Percentiles rank a stretch among this genome's conserved stretches.
Conservation (phyloP, 2,797 vertebrate genomes). For the Menidia menidia region DNA sequence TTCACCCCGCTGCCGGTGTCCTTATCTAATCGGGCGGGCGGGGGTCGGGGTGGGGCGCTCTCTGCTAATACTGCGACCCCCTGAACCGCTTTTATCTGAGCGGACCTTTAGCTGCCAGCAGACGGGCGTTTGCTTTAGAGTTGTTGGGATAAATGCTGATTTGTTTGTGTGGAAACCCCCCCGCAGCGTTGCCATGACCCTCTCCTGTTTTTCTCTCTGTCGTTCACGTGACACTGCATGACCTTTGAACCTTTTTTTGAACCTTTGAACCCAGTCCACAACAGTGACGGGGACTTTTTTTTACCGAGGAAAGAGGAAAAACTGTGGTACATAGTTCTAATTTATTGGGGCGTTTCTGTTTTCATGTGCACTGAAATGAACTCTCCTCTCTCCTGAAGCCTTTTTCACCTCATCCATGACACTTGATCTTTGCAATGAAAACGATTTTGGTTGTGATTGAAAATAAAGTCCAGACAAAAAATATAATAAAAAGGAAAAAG, state of each 20-base stretch:
- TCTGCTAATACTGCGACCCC: slow-evolving; percentile 16
- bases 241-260: slow-evolving; percentile 20
- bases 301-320: slow-evolving; percentile 41
- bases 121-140: too few relatives aligned
- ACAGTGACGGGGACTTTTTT: slow-evolving; percentile 16
- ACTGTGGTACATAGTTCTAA: slow-evolving; percentile 71
- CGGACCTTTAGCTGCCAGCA: slow-evolving; percentile 12
- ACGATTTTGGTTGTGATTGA: slow-evolving; percentile 56
- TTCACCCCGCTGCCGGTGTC: slow-evolving; percentile 22
- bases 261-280: neutral
- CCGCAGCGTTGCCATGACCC: slow-evolving; percentile 20
- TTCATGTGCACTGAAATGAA: slow-evolving; percentile 77
- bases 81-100: slow-evolving; percentile 41
- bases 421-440: slow-evolving; percentile 70
- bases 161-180: neutral
- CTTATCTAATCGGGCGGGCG: slow-evolving; percentile 34
- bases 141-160: neutral
- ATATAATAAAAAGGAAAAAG: slow-evolving; percentile 30
- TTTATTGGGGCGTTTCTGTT: slow-evolving; percentile 78
- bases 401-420: slow-evolving; percentile 62
- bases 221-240: slow-evolving; percentile 46
- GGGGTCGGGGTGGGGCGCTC: slow-evolving; percentile 11
- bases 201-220: slow-evolving; percentile 30
- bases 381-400: slow-evolving; percentile 45
- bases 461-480: slow-evolving; percentile 34